A percentile compares a stretch with the other conserved stretches of the same genome.
These are phyloP conservation scores for Lysiphlebus fabarum DNA, from an alignment of 1,140 invertebrate species.

Conservation along the genomic window DNA sequence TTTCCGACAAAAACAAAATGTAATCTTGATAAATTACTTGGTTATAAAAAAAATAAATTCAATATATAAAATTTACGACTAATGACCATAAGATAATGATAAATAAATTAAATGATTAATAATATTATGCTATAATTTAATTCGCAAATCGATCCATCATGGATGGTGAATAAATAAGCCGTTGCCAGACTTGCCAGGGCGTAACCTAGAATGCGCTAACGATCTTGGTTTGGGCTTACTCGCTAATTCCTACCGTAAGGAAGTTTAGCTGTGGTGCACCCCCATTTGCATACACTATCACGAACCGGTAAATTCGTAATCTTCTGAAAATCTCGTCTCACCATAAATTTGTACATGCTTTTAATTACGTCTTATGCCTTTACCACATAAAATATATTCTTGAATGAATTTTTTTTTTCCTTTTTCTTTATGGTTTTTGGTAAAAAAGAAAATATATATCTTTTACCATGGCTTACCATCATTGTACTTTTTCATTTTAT, in stretches of 20 bases:
- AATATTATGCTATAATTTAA: not conserved
- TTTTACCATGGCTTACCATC: too few species aligned
- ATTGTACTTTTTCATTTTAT: too few species aligned
- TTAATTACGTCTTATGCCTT: conserved; percentile 8
- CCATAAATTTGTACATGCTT: conserved; percentile 7
- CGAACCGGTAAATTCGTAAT: conserved; percentile 13
- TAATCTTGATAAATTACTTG: too few species aligned
- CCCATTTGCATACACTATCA: conserved; percentile 15
- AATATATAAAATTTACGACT: too few species aligned
- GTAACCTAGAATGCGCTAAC: conserved; percentile 5
- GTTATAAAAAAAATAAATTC: too few species aligned
- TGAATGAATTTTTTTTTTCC: not conserved
- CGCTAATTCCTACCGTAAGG: conserved; percentile 14
- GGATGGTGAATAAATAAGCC: conserved; percentile 9
- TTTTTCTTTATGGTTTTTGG: not conserved
- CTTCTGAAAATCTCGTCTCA: conserved; percentile 10
- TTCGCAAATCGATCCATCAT: conserved; percentile 4
- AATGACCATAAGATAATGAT: too few species aligned
- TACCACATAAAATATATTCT: conserved; percentile 5
- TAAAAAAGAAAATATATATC: too few species aligned
- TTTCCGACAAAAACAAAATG: too few species aligned
- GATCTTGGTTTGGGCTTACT: conserved; percentile 11
- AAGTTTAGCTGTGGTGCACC: conserved; percentile 3
- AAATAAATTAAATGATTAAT: too few species aligned
- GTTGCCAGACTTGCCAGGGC: not conserved